Conservation (phyloP, 2,888 invertebrate species). For the Sarcophaga caerulescens region DNA sequence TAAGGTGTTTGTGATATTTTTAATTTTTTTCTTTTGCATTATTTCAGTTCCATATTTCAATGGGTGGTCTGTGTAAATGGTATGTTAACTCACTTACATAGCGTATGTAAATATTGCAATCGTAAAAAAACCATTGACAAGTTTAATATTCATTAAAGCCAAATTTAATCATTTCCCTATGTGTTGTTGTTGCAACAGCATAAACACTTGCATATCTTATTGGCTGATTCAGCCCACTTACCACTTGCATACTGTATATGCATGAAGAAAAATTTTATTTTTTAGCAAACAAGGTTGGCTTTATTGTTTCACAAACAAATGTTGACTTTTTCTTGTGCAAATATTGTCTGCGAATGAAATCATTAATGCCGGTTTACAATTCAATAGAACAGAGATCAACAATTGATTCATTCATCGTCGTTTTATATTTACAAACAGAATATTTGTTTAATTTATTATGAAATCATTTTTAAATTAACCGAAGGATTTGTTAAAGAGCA, state of each 20-base stretch:
- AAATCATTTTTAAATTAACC: no score
- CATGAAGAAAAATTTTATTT: constrained; percentile 18
- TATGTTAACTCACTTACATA: not conserved
- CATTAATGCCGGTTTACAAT: not conserved
- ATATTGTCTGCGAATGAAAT: constrained; percentile 60
- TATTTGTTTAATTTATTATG: not conserved
- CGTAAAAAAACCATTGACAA: constrained; percentile 72
- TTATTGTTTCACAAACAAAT: constrained; percentile 60
- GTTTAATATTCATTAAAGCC: constrained; percentile 79
- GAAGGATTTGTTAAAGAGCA: no score
- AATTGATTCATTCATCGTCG: not conserved
- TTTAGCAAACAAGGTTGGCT: constrained; percentile 41
- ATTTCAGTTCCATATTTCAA: constrained; percentile 16
- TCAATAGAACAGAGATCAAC: not conserved
- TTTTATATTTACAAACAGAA: not conserved
- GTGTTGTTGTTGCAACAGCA: constrained; percentile 28
- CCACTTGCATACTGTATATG: no score
- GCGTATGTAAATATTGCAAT: not conserved
- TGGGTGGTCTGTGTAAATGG: constrained; percentile 52
- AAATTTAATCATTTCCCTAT: constrained; percentile 74
- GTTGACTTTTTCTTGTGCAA: constrained; percentile 58
- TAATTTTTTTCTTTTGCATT: no score
- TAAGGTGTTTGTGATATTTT: constrained; percentile 31
- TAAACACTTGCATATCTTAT: not conserved
- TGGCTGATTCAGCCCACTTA: not conserved